Evolutionary conservation across 2,113 vertebrate genomes (phyloP).

Genomic region (Halcyon senegalensis): DNA sequence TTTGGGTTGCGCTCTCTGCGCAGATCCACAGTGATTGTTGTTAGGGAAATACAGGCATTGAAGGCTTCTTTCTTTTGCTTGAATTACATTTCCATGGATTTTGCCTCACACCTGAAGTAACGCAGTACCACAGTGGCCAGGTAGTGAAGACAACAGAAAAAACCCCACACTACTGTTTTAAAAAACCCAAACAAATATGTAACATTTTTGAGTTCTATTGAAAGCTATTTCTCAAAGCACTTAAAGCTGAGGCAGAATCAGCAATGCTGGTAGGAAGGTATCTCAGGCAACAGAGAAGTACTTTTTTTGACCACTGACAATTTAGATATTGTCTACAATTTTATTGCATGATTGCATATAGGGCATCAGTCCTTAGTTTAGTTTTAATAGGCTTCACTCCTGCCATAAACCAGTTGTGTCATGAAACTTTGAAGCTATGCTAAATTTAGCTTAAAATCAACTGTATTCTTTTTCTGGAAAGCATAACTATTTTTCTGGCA

Average conservation of each 20-base stretch:
- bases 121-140: not conserved
- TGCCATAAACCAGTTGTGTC: not conserved
- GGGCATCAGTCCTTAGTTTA: not conserved
- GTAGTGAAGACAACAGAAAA: not conserved
- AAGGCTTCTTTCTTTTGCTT: not conserved
- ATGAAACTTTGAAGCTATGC: not conserved
- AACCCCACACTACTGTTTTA: rapidly evolving
- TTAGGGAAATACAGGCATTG: not conserved
- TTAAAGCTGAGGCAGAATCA: not conserved
- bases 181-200: not conserved
- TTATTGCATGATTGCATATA: not conserved
- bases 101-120: not conserved
- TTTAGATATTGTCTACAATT: not conserved
- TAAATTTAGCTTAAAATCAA: not conserved
- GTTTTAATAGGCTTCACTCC: not conserved
- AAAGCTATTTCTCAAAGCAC: not conserved
- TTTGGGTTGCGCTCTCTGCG: not conserved
- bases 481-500: not conserved
- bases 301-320: not conserved
- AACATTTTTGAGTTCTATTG: not conserved
- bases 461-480: not conserved
- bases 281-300: not conserved
- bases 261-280: not conserved
- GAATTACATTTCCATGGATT: not conserved
- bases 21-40: not conserved